Conservation (phyloP, 1,140 invertebrate genomes). For the Chironomus striatipennis region DNA sequence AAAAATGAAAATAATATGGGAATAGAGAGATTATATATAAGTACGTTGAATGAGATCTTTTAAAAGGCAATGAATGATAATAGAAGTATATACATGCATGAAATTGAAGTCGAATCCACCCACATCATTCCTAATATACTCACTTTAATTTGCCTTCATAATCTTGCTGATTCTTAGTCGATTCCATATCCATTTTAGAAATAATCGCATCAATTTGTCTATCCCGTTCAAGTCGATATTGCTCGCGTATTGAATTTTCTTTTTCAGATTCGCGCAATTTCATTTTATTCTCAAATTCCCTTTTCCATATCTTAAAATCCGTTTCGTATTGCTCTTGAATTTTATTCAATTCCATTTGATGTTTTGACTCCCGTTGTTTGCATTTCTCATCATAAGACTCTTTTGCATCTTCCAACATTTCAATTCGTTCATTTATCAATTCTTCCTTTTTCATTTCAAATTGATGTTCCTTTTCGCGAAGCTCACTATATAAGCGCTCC, state of each 20-base stretch:
- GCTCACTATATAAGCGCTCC: constrained; percentile 38
- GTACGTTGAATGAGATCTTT: too few relatives aligned
- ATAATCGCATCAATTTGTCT: constrained; percentile 57
- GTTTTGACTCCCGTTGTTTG: constrained; percentile 39
- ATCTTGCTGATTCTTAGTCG: constrained; percentile 42
- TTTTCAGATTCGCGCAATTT: constrained; percentile 45
- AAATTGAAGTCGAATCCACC: too few relatives aligned
- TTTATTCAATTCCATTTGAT: constrained; percentile 41
- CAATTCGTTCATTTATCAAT: constrained; percentile 31
- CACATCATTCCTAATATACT: constrained; percentile 14
- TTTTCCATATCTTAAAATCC: constrained; percentile 47
- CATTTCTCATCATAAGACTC: constrained; percentile 43
- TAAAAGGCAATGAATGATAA: too few relatives aligned
- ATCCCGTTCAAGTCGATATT: constrained; percentile 52
- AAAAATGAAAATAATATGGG: too few relatives aligned
- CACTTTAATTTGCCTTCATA: constrained; percentile 52
- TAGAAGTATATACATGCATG: too few relatives aligned
- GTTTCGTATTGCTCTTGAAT: constrained; percentile 46
- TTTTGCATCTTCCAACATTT: constrained; percentile 32
- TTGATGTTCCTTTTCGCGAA: constrained; percentile 39
- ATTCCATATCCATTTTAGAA: constrained; percentile 51
- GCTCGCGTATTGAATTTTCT: constrained; percentile 48
- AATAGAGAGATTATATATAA: too few relatives aligned
- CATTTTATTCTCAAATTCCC: constrained; percentile 49
- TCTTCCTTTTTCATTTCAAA: constrained; percentile 32